Base-by-base conservation (phyloP, 2,888 invertebrate genomes). In the Drosophila mimica region DNA sequence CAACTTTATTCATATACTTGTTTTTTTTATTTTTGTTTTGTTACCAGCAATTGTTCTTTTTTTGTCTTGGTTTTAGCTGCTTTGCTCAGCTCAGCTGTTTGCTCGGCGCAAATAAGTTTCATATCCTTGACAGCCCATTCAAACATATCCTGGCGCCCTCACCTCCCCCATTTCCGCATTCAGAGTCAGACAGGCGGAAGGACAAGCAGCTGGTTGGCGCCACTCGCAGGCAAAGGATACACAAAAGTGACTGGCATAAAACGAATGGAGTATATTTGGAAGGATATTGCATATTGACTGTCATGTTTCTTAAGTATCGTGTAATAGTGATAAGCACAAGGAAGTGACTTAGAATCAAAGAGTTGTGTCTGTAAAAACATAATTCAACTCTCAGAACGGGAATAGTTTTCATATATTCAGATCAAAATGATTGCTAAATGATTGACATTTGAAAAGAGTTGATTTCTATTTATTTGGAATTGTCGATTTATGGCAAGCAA, bases 31-130 rank as follows among this genome's bases (percentile, higher is more conserved):
- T 46, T 9, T 46, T 58, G 58, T 56, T 64, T 36, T 66, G 57
- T 54, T 59, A 48, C 6, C 63, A 61, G 36, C 56, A 68, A 60
- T 71, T 78, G 76, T 71, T 51, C 40, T 70, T 53, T 43, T 73
- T 52, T 43, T 63, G 48, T 56, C 76, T 78, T 71, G 74, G 73
- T 72, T 75, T 79, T 74, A 54, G 67, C 54, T 75, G 76, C 76
- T 74, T 74, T 70, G 51, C 11, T 31, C 40, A 40, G 67, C 85
- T 65, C 85, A 88, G 83, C 83, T 85, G 89, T 84, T 85, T 76
- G 85, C 83, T 67, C 88, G 81, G 68, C 76, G 58, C 82, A 76
- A 88, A 82, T 82, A 84, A 59, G 74, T 70, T 69, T 73, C 61
- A 64, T 81, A 73, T 73, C 68, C 70, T 68, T 62, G 60, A 64